Evolutionary conservation across 92 coral and sea anemone genomes (phyloP), one percentile per base, ranked within the genome.

Genomic region (Porites divaricata): DNA sequence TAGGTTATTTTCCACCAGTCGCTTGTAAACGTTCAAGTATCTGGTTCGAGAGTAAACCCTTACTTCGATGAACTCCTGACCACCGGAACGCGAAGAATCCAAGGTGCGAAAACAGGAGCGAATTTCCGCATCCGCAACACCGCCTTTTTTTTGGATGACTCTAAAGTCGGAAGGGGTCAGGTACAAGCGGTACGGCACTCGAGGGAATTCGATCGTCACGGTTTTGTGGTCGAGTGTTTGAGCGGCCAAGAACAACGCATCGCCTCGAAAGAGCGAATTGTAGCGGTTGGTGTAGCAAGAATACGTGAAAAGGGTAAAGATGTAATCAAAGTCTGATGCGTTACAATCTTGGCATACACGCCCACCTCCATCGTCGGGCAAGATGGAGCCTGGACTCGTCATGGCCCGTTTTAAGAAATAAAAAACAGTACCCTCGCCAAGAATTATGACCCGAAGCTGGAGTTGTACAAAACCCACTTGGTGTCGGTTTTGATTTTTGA

Each of bases 161-260:
- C 16, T 35, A 9, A 72, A 21, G 1, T 20, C 35, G 14, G 12
- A 4, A 2, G 77, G 77, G 12, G 11, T n/a, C 15, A 72, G 8
- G 21, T 50, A 72, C 62, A 72, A 62, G 26, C 77, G 77, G 22
- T 72, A 72, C 13, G 77, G 77, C 26, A 72, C 62, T 19, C 62
- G 14, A 1, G 62, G 63, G 49, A 72, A 72, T 16, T 72, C 62
- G 11, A 72, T 62, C 35, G 54, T 9, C 62, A 51, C 77, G 2
- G 21, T 3, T 72, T n/a, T 16, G 24, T 12, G 6, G 49, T 72
- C 59, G 0, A 6, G 77, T 14, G 77, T 72, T n/a, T 51, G 77
- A 6, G 77, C 62, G 12, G 77, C 77, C 4, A 72, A 8, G 15
- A 72, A 72, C 59, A 72, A 8, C 24, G 77, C 2, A 24, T 72